A percentile compares a stretch with the other conserved stretches of the same genome.
Evolutionary conservation across 2,888 invertebrate genomes (phyloP).

Genomic region (Acleris laterana): DNA sequence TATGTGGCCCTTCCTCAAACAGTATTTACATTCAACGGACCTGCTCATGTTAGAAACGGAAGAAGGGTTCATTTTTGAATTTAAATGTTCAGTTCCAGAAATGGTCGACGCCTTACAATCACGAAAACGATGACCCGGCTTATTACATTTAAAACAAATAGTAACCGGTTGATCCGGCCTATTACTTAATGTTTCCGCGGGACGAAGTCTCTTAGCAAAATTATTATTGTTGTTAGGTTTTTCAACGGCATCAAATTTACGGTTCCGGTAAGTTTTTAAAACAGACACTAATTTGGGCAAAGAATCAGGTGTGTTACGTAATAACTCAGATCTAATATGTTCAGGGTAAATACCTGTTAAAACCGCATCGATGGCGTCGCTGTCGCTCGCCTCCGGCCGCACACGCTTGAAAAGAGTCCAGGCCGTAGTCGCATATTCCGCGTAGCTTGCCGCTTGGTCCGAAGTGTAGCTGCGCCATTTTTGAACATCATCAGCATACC

Average conservation of each 20-base stretch:
- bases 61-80: background rate
- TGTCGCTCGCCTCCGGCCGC: constrained; percentile 13
- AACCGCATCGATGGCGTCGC: constrained; percentile 22
- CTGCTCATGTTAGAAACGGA: background rate
- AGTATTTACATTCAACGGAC: background rate
- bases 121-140: constrained; percentile 22
- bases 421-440: constrained; percentile 38
- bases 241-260: constrained; percentile 11
- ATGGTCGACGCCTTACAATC: constrained; percentile 15
- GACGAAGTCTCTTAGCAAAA: background rate
- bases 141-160: constrained; percentile 22
- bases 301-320: constrained; percentile 30
- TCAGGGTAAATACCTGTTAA: constrained; percentile 35
- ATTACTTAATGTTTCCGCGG: background rate
- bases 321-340: constrained; percentile 24
- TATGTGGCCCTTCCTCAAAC: constrained; percentile 20
- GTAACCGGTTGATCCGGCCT: background rate
- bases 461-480: constrained; percentile 33
- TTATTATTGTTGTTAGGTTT: background rate
- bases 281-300: constrained; percentile 26
- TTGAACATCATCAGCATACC: constrained; percentile 28
- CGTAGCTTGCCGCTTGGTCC: constrained; percentile 38
- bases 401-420: constrained; percentile 40
- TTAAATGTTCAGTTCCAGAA: background rate
- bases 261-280: constrained; percentile 24